Evolutionary conservation across 2,113 vertebrate species (phyloP).

Genomic region (Spea multiplicata): DNA sequence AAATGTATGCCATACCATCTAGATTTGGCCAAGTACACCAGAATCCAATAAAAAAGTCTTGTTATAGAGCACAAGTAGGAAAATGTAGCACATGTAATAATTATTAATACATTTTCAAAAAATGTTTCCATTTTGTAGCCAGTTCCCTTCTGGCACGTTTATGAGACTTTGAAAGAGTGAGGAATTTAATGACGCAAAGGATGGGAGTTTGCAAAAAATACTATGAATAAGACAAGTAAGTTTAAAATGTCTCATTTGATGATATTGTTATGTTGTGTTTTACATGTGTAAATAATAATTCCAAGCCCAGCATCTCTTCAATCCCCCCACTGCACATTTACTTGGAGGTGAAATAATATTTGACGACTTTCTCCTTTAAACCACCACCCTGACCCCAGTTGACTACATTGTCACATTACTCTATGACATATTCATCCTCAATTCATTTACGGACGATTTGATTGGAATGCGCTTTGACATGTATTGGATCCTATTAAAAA

Average conservation of each 20-base stretch:
- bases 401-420: slow-evolving; percentile 78
- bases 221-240: slow-evolving; percentile 73
- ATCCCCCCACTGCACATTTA: slow-evolving; percentile 70
- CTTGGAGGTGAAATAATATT: slow-evolving; percentile 77
- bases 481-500: slow-evolving; percentile 77
- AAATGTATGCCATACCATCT: slow-evolving; percentile 36
- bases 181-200: slow-evolving; percentile 63
- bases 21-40: slow-evolving; percentile 12
- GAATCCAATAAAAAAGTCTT: slow-evolving; percentile 13
- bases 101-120: slow-evolving; percentile 1
- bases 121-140: slow-evolving; percentile 19
- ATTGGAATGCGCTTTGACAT: slow-evolving; percentile 79
- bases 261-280: slow-evolving; percentile 58
- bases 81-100: slow-evolving; percentile 6
- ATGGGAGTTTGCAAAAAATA: slow-evolving; percentile 65
- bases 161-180: not conserved
- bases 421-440: slow-evolving; percentile 80
- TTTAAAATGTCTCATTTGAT: slow-evolving; percentile 57
- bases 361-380: slow-evolving; percentile 78
- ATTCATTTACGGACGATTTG: slow-evolving; percentile 78
- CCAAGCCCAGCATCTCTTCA: slow-evolving; percentile 63
- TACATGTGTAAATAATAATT: slow-evolving; percentile 60
- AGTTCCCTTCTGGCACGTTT: not conserved
- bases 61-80: slow-evolving; percentile 3
- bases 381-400: slow-evolving; percentile 73